Base-by-base conservation (phyloP, 2,797 vertebrate species). In the Trachurus trachurus region DNA sequence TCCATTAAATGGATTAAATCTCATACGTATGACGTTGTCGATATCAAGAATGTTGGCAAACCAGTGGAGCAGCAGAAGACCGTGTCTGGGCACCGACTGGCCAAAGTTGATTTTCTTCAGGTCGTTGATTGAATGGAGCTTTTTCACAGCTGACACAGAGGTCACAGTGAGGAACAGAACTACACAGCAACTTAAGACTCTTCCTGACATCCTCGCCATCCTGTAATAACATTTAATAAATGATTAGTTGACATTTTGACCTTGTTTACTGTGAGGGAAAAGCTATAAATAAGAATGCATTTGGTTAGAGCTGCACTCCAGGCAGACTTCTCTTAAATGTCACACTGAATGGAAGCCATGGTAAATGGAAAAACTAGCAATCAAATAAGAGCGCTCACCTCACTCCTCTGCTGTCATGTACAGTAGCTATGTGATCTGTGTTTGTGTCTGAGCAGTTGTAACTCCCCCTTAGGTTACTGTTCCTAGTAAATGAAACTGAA, bases 61-160 rank as follows among this genome's bases (percentile, higher is more conserved):
- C 93, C 91, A 94, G 74, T 93, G 56, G 31, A 94, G 91, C 71
- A 94, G 78, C 45, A 92, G 0, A 9, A 93, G 85, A 71, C 76
- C 87, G 81, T 93, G 87, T 1, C 16, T 76, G 19, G 89, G 88
- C 21, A 93, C 87, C 0, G 78, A 60, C 1, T 16, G 9, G 0
- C 66, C 91, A 26, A 89, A 92, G 69, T 76, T 4, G 11, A 93
- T 60, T 22, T 44, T 37, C 66, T 86, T 92, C 6, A 94, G 74
- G 29, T 75, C 84, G 0, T 57, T 45, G 21, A 94, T 90, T 39
- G 80, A 82, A 0, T 70, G 4, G 0, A 94, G 70, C 8, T 8
- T 59, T 64, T 63, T 50, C 31, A 86, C 9, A 16, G 89, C 87
- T 0, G 86, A 80, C 40, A 69, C 85, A 9, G 78, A 81, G 9